Percentiles rank a stretch among this genome's conserved stretches.
Evolutionary conservation across 2,113 vertebrate genomes (phyloP).

Genomic region (Ellobius talpinus): DNA sequence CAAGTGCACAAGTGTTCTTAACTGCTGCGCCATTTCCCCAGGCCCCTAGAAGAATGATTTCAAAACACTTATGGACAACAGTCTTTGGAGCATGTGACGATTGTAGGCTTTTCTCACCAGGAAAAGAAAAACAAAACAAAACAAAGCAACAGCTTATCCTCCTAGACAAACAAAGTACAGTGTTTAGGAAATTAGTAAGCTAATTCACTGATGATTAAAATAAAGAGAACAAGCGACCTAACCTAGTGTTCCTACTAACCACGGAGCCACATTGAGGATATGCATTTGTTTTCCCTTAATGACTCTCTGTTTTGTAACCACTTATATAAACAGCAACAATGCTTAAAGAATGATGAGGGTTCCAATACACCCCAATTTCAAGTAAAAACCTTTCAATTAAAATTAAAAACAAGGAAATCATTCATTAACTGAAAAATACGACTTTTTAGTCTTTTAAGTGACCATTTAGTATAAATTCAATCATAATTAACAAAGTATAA

Average conservation of each 20-base stretch:
- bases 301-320: not conserved
- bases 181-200: not conserved
- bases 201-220: not conserved
- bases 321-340: not conserved
- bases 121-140: constrained; percentile 1
- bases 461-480: not conserved
- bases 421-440: constrained; percentile 38
- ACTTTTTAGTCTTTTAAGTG: not conserved
- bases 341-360: constrained; percentile 10
- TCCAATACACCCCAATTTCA: constrained; percentile 27
- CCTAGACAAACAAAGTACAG: not conserved
- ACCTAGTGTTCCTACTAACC: not conserved
- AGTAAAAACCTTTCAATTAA: not conserved
- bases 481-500: constrained; percentile 8
- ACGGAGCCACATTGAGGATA: not conserved
- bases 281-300: not conserved
- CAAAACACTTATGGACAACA: not conserved
- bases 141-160: not conserved
- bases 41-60: not conserved
- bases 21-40: not conserved
- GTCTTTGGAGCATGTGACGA: constrained; percentile 39
- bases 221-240: not conserved
- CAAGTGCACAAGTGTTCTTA: not conserved
- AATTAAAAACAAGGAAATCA: not conserved
- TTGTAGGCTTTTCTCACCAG: not conserved